These are phyloP conservation scores for Chionis minor DNA, from an alignment of 2,113 vertebrate genomes.

Conservation along the genomic window DNA sequence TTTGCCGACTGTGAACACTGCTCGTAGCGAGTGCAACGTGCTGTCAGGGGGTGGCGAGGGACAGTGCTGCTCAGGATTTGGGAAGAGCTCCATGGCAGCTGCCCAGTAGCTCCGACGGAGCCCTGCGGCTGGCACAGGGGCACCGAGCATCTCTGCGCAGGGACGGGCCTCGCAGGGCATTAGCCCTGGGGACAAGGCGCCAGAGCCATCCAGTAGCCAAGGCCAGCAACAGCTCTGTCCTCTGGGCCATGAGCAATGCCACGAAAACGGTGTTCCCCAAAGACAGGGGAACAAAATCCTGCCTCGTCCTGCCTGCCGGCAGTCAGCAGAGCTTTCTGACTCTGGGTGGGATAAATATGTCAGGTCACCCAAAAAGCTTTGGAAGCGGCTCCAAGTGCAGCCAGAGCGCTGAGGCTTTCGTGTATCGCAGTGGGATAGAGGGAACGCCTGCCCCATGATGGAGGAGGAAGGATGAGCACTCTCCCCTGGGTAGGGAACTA, in stretches of 20 bases:
- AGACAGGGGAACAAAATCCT: not conserved
- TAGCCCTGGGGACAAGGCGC: not conserved
- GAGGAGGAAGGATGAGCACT: not conserved
- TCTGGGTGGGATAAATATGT: not conserved
- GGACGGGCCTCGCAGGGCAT: not conserved
- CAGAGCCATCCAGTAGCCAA: not conserved
- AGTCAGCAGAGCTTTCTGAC: not conserved
- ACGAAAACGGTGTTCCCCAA: not conserved
- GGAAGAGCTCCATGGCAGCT: not conserved
- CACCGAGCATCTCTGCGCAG: not conserved
- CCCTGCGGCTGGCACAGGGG: not conserved
- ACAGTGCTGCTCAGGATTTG: no score
- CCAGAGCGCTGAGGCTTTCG: not conserved
- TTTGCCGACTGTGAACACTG: not conserved
- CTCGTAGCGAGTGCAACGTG: no score
- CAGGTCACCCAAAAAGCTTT: not conserved
- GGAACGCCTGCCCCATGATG: fast-evolving
- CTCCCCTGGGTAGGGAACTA: not conserved
- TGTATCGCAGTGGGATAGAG: not conserved
- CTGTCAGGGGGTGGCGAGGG: no score
- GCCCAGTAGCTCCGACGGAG: not conserved
- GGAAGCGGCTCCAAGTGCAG: not conserved
- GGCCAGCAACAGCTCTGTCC: not conserved
- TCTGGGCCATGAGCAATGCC: not conserved
- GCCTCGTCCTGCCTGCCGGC: not conserved